A percentile compares a stretch with the other conserved stretches of the same genome.
Evolutionary conservation across 2,797 vertebrate genomes (phyloP).

Genomic region (Chrysocyon brachyurus): DNA sequence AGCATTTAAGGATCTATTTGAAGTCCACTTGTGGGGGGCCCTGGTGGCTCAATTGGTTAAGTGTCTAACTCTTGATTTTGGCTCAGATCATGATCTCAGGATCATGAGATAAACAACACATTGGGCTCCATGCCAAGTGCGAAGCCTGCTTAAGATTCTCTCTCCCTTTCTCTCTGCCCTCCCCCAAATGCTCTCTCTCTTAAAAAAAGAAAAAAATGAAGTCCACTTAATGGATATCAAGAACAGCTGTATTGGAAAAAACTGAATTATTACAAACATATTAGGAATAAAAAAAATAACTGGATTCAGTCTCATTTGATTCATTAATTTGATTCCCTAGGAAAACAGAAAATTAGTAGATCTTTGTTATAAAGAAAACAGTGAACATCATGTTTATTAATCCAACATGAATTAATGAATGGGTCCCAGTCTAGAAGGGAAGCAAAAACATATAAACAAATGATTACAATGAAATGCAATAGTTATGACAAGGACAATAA

Average conservation of each 20-base stretch:
- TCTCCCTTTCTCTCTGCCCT: not conserved
- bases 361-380: not conserved
- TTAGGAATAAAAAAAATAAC: not conserved
- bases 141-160: not conserved
- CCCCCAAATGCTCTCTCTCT: not conserved
- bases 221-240: not conserved
- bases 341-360: not conserved
- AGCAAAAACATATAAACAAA: not conserved
- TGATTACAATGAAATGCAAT: not conserved
- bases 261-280: not conserved
- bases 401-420: not conserved
- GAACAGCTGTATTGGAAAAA: not conserved
- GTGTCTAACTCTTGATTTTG: not conserved
- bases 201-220: not conserved
- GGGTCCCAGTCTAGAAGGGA: not conserved
- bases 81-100: not conserved
- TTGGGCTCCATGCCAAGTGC: not conserved
- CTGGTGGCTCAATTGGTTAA: not conserved
- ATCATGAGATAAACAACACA: not conserved
- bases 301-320: not conserved
- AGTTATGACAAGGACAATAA: not conserved
- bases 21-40: not conserved
- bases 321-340: conserved; percentile 7
- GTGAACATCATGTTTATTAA: not conserved
- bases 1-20: not conserved